Conservation (phyloP, 2,888 invertebrate species). For the Dione juno region DNA sequence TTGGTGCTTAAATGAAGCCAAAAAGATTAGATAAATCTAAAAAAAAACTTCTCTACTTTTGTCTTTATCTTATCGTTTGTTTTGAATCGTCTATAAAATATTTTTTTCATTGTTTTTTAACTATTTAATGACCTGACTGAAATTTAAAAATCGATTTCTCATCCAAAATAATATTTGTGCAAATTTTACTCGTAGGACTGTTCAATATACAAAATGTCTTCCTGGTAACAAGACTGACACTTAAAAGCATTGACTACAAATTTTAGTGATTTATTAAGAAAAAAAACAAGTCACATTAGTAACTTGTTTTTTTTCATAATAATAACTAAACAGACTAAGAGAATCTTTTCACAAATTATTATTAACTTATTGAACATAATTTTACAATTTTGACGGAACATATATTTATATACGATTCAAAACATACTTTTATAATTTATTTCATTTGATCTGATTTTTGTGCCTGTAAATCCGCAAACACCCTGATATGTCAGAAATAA, state of each 20-base stretch:
- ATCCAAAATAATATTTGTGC: too few species aligned
- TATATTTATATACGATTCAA: constrained; percentile 18
- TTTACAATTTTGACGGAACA: background rate
- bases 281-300: too few species aligned
- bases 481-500: constrained; percentile 20
- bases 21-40: constrained; percentile 47
- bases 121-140: too few species aligned
- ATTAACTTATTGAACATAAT: too few species aligned
- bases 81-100: constrained; percentile 31
- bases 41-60: constrained; percentile 33
- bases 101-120: background rate
- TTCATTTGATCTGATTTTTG: constrained; percentile 41
- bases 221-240: too few species aligned
- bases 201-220: too few species aligned
- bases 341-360: too few species aligned
- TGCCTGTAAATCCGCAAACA: constrained; percentile 26
- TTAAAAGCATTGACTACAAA: too few species aligned
- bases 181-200: too few species aligned
- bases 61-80: constrained; percentile 24
- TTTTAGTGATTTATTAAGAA: background rate
- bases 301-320: too few species aligned
- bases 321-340: background rate
- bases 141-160: too few species aligned
- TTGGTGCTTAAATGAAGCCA: constrained; percentile 66
- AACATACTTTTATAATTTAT: constrained; percentile 24